These are phyloP conservation scores for Paedocypris micromegethes DNA, from an alignment of 2,797 vertebrate species.

Conservation along the genomic window DNA sequence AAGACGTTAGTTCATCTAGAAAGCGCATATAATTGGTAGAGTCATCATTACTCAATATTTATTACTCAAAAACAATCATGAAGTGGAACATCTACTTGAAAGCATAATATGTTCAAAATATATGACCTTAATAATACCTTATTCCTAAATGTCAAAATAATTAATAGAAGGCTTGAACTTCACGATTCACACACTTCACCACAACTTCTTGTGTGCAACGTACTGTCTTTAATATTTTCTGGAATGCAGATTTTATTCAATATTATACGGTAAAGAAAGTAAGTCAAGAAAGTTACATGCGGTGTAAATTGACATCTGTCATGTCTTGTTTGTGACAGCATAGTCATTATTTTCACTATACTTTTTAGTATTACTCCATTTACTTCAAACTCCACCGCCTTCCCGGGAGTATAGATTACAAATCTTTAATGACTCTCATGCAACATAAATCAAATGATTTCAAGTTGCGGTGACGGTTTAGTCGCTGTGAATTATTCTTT, in stretches of 20 bases:
- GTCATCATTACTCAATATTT: too few species aligned
- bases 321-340: conserved; percentile 11
- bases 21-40: too few species aligned
- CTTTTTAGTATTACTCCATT: conserved; percentile 28
- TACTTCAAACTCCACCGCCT: conserved; percentile 1
- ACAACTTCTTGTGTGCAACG: too few species aligned
- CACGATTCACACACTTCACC: too few species aligned
- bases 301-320: conserved; percentile 25
- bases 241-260: conserved; percentile 13
- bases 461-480: not conserved
- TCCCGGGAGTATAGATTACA: not conserved
- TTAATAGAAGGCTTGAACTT: too few species aligned
- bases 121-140: too few species aligned
- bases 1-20: too few species aligned
- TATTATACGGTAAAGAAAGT: conserved; percentile 25
- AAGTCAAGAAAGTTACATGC: conserved; percentile 19
- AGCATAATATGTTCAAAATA: too few species aligned
- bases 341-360: not conserved
- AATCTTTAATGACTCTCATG: conserved; percentile 1
- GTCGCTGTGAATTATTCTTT: not conserved
- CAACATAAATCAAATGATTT: conserved; percentile 26
- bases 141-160: too few species aligned
- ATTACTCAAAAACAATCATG: too few species aligned
- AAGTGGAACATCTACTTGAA: too few species aligned
- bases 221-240: too few species aligned